phyloP scores from a whole-genome alignment of 2,888 invertebrate species.

The Diarsia rubi region DNA sequence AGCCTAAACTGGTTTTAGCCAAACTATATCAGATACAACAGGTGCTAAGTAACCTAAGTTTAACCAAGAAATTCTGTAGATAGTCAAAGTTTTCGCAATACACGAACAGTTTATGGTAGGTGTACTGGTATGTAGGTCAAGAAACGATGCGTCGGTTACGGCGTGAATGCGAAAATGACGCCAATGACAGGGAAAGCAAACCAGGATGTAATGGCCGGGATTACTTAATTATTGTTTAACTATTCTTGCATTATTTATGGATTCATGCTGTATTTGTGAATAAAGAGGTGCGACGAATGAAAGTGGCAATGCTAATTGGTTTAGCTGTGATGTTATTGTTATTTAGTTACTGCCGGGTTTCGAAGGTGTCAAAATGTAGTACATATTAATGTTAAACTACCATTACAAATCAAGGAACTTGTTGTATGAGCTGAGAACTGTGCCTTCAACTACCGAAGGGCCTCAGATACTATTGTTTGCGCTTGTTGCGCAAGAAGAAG shows the following conservation, averaged over 20 bases:
- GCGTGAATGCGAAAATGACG: conserved; percentile 68
- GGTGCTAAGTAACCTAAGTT: conserved; percentile 47
- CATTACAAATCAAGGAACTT: neutral
- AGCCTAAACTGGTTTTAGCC: conserved; percentile 23
- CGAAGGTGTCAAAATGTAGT: neutral
- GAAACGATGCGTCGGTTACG: conserved; percentile 66
- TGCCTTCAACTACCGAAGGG: neutral
- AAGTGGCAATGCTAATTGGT: conserved; percentile 49
- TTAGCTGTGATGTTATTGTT: conserved; percentile 42
- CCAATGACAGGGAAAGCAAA: conserved; percentile 70
- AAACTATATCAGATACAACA: conserved; percentile 18
- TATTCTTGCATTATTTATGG: conserved; percentile 50
- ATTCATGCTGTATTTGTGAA: conserved; percentile 37
- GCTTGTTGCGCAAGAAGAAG: neutral
- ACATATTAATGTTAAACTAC: neutral
- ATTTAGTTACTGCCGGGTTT: conserved; percentile 22
- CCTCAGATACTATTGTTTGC: neutral
- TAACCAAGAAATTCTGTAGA: conserved; percentile 47
- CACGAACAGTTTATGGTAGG: conserved; percentile 64
- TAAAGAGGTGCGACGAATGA: conserved; percentile 44
- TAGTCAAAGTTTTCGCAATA: conserved; percentile 64
- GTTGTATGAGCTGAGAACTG: neutral
- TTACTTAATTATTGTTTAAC: conserved; percentile 63
- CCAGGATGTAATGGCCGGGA: conserved; percentile 64
- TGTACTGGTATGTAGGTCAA: conserved; percentile 68